These are phyloP conservation scores for Amiota mariae DNA, from an alignment of 2,888 invertebrate species.

Conservation along the genomic window DNA sequence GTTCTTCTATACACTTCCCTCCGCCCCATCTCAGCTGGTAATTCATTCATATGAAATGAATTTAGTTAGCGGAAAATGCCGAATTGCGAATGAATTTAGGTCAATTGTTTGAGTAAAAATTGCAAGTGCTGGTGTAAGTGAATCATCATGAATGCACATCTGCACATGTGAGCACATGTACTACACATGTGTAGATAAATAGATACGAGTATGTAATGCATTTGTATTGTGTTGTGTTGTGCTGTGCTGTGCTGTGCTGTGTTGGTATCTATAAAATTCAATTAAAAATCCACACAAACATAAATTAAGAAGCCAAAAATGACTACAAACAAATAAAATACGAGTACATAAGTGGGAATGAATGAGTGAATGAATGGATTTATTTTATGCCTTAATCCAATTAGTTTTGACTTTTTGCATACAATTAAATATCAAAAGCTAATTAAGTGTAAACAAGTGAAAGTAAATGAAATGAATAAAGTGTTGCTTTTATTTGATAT, in stretches of 20 bases:
- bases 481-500: no score
- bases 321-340: background rate
- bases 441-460: no score
- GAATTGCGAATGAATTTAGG: slow-evolving; percentile 17
- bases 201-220: background rate
- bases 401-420: no score
- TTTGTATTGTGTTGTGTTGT: background rate
- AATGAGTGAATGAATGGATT: no score
- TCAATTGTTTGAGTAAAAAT: slow-evolving; percentile 16
- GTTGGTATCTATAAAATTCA: slow-evolving; percentile 15
- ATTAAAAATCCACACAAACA: slow-evolving; percentile 1
- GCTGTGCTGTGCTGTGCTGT: no score
- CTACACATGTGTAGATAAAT: background rate
- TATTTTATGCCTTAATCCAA: no score
- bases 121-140: background rate
- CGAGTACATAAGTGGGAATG: background rate
- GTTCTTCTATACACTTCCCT: background rate
- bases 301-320: slow-evolving; percentile 1
- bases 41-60: slow-evolving; percentile 19
- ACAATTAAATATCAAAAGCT: no score
- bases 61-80: slow-evolving; percentile 13
- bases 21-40: background rate
- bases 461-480: no score
- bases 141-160: background rate
- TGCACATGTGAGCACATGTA: background rate